Evolutionary conservation across 2,888 invertebrate genomes (phyloP), one percentile per base, ranked within the genome.

Genomic region (Kuschelorhynchus macadamiae): DNA sequence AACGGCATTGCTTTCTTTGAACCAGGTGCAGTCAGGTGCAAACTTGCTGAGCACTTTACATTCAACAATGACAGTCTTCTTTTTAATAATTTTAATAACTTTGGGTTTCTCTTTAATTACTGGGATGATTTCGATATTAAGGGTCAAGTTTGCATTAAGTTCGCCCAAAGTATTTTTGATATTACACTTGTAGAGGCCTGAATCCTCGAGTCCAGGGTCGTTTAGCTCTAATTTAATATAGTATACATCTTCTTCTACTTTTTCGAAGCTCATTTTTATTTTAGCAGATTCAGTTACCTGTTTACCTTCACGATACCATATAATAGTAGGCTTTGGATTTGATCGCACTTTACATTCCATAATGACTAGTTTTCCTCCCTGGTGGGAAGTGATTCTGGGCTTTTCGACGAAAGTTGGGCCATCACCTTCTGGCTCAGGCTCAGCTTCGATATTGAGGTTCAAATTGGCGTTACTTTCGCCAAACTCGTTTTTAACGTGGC

Each of bases 391-490:
- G 78, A 95, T 95, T 71, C 92, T 89, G 18, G 95, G 95, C 83
- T 95, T 95, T 80, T 94, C 94, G 72, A 95, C 90, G 84, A 99
- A 98, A 20, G 95, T 94, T 62, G 98, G 98, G 25, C 96, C 95
- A 80, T 95, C 94, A 49, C 95, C 95, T 85, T 95, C 94, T 0
- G 92, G 93, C 85, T 95, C 95, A n/a, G 94, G 91, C 85, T 94
- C 94, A 78, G 98, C 96, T 88, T 97, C 97, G 82, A 98, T 97
- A 83, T 98, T 98, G 64, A 98, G 87, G 80, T 97, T 97, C 57
- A 98, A 88, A 84, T 97, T 97, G 71, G 97, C 97, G 83, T 97
- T 97, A 78, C 96, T 95, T 86, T 98, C 98, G 71, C 98, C 98
- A 82, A 90, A 95, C 84, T 96, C 95, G 83, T 97, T 98, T 85